Evolutionary conservation across 2,888 invertebrate species (phyloP), one percentile per base, ranked within the genome.

Genomic region (Polyommatus iphigenia): DNA sequence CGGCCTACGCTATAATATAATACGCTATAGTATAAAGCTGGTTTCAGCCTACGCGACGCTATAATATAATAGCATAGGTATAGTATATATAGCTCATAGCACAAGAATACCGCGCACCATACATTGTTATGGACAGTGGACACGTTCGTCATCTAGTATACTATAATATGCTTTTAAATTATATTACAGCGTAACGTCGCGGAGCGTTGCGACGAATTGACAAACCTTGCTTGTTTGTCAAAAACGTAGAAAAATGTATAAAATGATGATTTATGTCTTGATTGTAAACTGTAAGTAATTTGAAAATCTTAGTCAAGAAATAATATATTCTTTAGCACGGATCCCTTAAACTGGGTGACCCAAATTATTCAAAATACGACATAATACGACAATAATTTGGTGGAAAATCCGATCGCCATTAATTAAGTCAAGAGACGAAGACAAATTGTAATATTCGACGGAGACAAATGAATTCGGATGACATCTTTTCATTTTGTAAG

Each of bases 371-470:
- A 72, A 72, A 41, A 10, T 72, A 41, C 72, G 41, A 41, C 67
- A 32, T 72, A 18, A 29, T 10, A 32, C 50, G 71, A 32, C 41
- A 67, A 77, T 77, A 67, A 77, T 72, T 78, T 72, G 71, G 46
- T 57, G n/a, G 73, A 73, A 78, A 41, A 78, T 59, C 36, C 59
- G 57, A 59, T 59, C 77, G 59, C 80, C 80, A 82, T 82, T 81
- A 82, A 81, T 81, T 81, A 81, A 76, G 78, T 78, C 79, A 80
- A 78, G 77, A 78, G 79, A 81, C 79, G 79, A 80, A 81, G 82
- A 82, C 81, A 80, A 82, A 82, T 82, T 80, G 78, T 80, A 78
- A 82, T 80, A 78, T 77, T 76, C 75, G 81, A 81, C 81, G 78
- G 76, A 79, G 81, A 82, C 78, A 77, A 81, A 82, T 82, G 79